Conservation (phyloP, 2,113 vertebrate species). For the Centrocercus urophasianus region DNA sequence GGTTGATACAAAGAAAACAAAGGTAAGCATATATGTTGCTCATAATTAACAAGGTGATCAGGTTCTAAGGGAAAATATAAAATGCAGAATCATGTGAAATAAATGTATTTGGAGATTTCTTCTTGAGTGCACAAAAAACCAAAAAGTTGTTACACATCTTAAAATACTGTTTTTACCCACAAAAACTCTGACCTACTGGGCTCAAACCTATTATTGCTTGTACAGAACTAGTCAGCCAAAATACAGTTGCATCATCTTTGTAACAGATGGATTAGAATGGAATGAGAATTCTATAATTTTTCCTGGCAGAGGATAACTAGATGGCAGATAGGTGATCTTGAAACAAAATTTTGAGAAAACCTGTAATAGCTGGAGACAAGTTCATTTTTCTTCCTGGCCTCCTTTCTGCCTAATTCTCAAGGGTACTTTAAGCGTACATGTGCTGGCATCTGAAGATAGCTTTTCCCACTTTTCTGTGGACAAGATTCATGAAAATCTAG, state of each 20-base stretch:
- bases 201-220: neutral
- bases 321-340: neutral
- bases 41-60: neutral
- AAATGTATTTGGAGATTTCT: neutral
- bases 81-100: neutral
- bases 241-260: neutral
- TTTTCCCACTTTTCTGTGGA: neutral
- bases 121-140: neutral
- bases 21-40: conserved; percentile 75
- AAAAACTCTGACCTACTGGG: neutral
- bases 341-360: neutral
- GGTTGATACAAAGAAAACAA: conserved; percentile 85
- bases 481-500: neutral
- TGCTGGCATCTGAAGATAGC: neutral
- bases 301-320: neutral
- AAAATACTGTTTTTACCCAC: neutral
- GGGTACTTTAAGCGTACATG: neutral
- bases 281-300: neutral
- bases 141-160: neutral
- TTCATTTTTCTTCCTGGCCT: neutral
- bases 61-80: neutral
- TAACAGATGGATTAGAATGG: neutral
- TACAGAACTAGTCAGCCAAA: neutral
- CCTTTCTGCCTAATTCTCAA: neutral
- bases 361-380: neutral